A percentile compares a stretch with the other conserved stretches of the same genome.
phyloP scores from a whole-genome alignment of 1,140 invertebrate species.

The Cryptotermes secundus region DNA sequence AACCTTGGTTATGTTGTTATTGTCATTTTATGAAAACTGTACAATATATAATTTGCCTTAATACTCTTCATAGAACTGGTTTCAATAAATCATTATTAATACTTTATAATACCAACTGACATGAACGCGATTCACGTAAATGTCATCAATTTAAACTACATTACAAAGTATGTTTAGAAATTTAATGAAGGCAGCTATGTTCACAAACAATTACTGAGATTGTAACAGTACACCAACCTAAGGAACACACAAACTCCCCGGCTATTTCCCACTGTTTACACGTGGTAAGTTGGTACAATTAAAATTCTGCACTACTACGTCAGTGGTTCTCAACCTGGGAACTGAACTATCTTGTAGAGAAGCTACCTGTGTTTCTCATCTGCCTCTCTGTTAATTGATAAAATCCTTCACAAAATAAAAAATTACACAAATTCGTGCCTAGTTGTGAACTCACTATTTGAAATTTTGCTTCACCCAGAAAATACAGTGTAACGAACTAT shows the following conservation, averaged over 20 bases:
- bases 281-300: not conserved
- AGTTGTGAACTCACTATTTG: too few species aligned
- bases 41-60: not conserved
- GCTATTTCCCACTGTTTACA: not conserved
- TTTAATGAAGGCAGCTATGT: not conserved
- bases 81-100: not conserved
- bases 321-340: not conserved
- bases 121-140: not conserved
- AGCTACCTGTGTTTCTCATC: too few species aligned
- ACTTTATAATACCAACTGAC: not conserved
- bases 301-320: not conserved
- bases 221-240: not conserved
- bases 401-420: too few species aligned
- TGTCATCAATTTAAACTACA: not conserved
- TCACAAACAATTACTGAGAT: not conserved
- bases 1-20: not conserved
- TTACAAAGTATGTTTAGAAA: not conserved
- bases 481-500: too few species aligned
- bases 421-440: too few species aligned
- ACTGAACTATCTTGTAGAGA: too few species aligned
- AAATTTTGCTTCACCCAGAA: too few species aligned
- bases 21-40: slow-evolving; percentile 18
- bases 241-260: not conserved
- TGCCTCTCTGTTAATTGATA: too few species aligned
- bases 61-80: not conserved